Evolutionary conservation across 2,888 invertebrate species (phyloP), one percentile per base, ranked within the genome.

Genomic region (Harmothoe impar): DNA sequence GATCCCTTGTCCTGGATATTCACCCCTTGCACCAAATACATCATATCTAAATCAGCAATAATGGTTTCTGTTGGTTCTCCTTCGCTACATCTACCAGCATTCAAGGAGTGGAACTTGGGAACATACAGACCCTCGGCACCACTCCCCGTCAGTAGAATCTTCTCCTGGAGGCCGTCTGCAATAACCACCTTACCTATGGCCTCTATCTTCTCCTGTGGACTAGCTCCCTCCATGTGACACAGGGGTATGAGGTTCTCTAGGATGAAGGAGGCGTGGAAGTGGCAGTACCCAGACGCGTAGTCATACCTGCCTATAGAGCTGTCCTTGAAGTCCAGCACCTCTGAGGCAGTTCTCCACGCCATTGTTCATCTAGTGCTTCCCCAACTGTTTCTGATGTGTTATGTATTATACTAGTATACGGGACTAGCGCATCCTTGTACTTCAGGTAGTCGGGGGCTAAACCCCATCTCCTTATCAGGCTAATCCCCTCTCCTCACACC

Each of bases 41-140:
- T 62, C 62, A 62, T n/a, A 62, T 62, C 62, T n/a, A 62, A 3
- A 20, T 62, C 62, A n/a, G 62, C 62, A 62, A n/a, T n/a, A 62
- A 62, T 7, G 7, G 62, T 12, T 62, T 62, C 62, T 7, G 1
- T n/a, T 62, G 20, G 20, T n/a, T 3, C 20, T 62, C 62, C 12
- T 20, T 3, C 3, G 3, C n/a, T 15, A 3, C 15, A 5, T n/a
- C 7, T 5, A n/a, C 20, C n/a, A 3, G 0, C 20, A 20, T n/a
- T n/a, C 15, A 62, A 20, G 15, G 20, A 62, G 62, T 62, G 62
- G 20, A 62, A 62, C n/a, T 20, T 62, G 1, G 62, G 62, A 3
- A 62, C 62, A 62, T 15, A n/a, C 1, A 62, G 62, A n/a, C 62
- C 62, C 62, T 62, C 62, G 1, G 62, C 20, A n/a, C 23, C 62